Base-by-base conservation (phyloP, 2,113 vertebrate genomes). In the Cyprinodon brontotheroides region DNA sequence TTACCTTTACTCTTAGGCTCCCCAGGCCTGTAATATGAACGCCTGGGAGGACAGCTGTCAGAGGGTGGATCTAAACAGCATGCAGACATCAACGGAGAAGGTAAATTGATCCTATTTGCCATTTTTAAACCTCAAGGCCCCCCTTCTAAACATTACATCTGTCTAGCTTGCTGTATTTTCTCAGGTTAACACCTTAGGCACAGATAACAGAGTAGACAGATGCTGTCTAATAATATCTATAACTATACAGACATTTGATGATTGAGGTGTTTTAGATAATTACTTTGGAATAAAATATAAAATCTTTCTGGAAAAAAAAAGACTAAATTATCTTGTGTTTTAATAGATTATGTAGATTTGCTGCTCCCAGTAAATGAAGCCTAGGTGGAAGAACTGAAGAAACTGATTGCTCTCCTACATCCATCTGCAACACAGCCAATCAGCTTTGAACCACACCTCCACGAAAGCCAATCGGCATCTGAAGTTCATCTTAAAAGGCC, bases 101-200 rank as follows among this genome's bases (percentile, higher is more conserved):
- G 87, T 87, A 81, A 86, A 87, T 78, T 89, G 91, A 93, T 93
- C 89, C 72, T 38, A 85, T 75, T 65, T 87, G 80, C 89, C 89
- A 83, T 90, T 90, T 29, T 92, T 83, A 76, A 78, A 82, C 75
- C 78, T 79, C 69, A 69, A 29, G 85, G 81, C 68, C 61, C 70
- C 72, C 74, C 29, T 29, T 74, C 65, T 45, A 78, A 81, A 82
- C 78, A 70, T 75, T 77, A 87, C 75, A 84, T 86, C 83, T 88
- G 78, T 40, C 63, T 29, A 63, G 60, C 59, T 70, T 61, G 72
- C 72, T 36, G 75, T 80, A 78, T 57, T 57, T 78, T 65, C 63
- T 22, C 69, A 17, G 29, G 62, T 79, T 87, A 79, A 61, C 53
- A 50, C 29, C 66, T 29, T 14, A 20, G 15, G 14, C 22, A 17